These are phyloP conservation scores for Plagodis pulveraria DNA, from an alignment of 2,888 invertebrate species.

Conservation along the genomic window DNA sequence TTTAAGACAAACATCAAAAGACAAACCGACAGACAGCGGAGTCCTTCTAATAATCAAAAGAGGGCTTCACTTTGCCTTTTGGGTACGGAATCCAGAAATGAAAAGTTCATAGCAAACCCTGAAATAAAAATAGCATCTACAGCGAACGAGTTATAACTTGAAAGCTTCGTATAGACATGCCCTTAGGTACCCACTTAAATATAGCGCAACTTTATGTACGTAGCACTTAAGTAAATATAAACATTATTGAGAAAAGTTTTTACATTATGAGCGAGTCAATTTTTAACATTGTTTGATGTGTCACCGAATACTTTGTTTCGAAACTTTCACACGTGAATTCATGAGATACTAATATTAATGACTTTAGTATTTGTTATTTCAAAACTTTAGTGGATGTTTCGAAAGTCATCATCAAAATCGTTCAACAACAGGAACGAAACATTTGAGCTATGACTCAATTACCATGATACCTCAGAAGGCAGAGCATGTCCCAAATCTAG, in stretches of 20 bases:
- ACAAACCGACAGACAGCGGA: no score
- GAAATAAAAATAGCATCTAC: slow-evolving; percentile 6
- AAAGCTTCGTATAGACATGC: slow-evolving; percentile 16
- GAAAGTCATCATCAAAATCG: not conserved
- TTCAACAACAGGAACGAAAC: no score
- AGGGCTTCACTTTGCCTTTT: no score
- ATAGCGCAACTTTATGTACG: slow-evolving; percentile 2
- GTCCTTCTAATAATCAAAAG: no score
- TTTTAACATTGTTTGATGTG: slow-evolving; percentile 23
- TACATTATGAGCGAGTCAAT: slow-evolving; percentile 25
- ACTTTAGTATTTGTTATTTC: not conserved
- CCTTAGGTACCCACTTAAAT: not conserved
- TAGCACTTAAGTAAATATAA: slow-evolving; percentile 7
- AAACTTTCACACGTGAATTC: slow-evolving; percentile 9
- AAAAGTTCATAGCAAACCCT: not conserved
- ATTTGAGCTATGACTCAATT: no score
- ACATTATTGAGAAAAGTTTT: slow-evolving; percentile 33
- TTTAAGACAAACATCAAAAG: no score
- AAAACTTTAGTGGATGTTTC: not conserved
- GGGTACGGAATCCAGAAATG: no score
- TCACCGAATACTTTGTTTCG: slow-evolving; percentile 19
- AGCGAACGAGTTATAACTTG: slow-evolving; percentile 10
- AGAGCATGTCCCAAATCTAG: no score
- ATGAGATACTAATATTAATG: slow-evolving; percentile 4
- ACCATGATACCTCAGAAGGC: not conserved